Percentiles rank a stretch among this genome's conserved stretches.
Conservation (phyloP, 2,888 invertebrate genomes). For the Rhagium mordax region DNA sequence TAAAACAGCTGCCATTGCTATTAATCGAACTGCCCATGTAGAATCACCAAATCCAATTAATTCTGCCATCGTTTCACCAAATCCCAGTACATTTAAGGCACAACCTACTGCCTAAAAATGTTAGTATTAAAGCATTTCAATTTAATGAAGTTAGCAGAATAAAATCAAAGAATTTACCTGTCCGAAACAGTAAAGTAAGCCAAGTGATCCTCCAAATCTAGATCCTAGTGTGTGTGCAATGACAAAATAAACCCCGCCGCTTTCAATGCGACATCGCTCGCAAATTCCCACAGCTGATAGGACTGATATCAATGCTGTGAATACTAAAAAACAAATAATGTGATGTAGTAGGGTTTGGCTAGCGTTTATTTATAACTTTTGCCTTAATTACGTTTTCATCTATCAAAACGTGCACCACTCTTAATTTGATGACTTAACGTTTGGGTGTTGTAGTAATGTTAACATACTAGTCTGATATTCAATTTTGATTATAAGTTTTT, state of each 20-base stretch:
- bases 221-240: conserved; percentile 95
- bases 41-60: conserved; percentile 81
- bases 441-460: too few species aligned
- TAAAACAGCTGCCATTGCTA: conserved; percentile 90
- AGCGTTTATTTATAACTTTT: too few species aligned
- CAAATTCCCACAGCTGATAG: conserved; percentile 97
- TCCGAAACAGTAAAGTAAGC: conserved; percentile 96
- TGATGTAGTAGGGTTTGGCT: background rate
- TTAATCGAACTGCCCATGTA: conserved; percentile 87
- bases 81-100: conserved; percentile 95
- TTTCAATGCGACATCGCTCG: conserved; percentile 94
- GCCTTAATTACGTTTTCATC: too few species aligned
- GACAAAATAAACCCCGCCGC: conserved; percentile 98
- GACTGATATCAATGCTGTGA: conserved; percentile 92
- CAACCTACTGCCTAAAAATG: conserved; percentile 91
- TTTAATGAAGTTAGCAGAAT: too few species aligned
- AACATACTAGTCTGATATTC: too few species aligned
- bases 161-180: conserved; percentile 81
- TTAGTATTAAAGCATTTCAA: too few species aligned
- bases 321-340: conserved; percentile 74
- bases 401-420: too few species aligned
- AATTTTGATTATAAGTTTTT: too few species aligned
- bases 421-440: too few species aligned
- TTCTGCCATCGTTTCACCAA: conserved; percentile 96
- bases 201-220: conserved; percentile 92